Evolutionary conservation across 2,888 invertebrate species (phyloP).

Genomic region (Tupiocoris notatus): DNA sequence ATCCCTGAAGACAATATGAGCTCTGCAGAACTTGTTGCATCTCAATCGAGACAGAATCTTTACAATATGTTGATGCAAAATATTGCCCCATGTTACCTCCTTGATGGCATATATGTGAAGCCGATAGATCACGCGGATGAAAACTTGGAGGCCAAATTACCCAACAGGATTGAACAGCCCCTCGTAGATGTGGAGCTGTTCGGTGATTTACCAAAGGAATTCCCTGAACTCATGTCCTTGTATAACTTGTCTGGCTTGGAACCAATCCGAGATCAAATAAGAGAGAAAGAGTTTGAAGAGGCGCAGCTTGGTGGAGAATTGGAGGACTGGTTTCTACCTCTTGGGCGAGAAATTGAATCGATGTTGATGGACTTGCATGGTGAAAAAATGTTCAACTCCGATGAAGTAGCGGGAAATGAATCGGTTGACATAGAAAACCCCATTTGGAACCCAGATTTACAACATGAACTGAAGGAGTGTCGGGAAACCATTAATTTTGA

Average conservation of each 20-base stretch:
- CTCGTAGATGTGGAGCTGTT: not conserved
- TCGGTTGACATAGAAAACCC: too few relatives aligned
- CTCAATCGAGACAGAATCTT: conserved; percentile 5
- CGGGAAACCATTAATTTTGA: too few relatives aligned
- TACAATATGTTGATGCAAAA: not conserved
- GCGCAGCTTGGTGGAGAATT: not conserved
- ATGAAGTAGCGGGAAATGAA: too few relatives aligned
- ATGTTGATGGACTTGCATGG: conserved; percentile 6
- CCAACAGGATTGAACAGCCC: not conserved
- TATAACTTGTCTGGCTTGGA: too few relatives aligned
- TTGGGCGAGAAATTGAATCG: conserved; percentile 13
- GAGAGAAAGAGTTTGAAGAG: not conserved
- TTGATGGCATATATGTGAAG: conserved; percentile 9
- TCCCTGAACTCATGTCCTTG: not conserved
- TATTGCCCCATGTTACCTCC: conserved; percentile 6
- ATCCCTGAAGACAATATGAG: not conserved
- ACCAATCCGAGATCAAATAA: not conserved
- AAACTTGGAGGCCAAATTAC: not conserved
- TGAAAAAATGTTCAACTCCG: too few relatives aligned
- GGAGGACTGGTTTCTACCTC: conserved; percentile 5
- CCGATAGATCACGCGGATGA: not conserved
- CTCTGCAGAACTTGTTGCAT: not conserved
- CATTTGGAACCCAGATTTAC: too few relatives aligned
- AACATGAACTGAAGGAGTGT: too few relatives aligned
- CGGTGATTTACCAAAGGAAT: not conserved